phyloP scores from a whole-genome alignment of 2,113 vertebrate genomes.

The Cromileptes altivelis region DNA sequence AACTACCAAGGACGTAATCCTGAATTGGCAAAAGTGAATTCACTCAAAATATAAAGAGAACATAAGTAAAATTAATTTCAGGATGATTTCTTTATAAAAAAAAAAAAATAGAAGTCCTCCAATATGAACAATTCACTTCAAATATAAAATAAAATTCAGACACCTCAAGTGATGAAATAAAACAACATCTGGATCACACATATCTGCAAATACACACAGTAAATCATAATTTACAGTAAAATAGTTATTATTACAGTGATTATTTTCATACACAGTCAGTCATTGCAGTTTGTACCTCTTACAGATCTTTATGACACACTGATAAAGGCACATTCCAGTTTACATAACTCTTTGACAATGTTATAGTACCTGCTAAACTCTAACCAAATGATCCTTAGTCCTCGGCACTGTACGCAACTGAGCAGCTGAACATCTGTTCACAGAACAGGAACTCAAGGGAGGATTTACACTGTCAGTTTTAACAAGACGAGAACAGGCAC shows the following conservation, averaged over 20 bases:
- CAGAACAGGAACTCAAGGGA: neutral
- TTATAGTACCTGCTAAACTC: neutral
- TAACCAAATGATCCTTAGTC: neutral
- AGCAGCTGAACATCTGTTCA: neutral
- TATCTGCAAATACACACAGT: neutral
- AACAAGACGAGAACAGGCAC: neutral
- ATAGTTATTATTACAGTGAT: neutral
- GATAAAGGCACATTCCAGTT: neutral
- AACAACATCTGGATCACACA: neutral
- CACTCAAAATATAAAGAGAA: neutral
- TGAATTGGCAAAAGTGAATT: conserved; percentile 8
- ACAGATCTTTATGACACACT: neutral
- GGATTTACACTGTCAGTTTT: neutral
- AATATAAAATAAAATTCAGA: conserved; percentile 23
- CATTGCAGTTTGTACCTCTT: neutral
- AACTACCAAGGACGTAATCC: neutral
- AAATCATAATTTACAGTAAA: conserved; percentile 1
- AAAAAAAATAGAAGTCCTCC: conserved; percentile 34
- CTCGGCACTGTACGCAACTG: neutral
- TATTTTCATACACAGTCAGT: neutral
- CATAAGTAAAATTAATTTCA: neutral
- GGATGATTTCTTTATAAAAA: conserved; percentile 15
- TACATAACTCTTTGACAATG: conserved; percentile 2
- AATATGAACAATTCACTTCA: conserved; percentile 30
- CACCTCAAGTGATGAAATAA: neutral